phyloP scores from a whole-genome alignment of 2,113 vertebrate species.

The Micronycteris hirsuta region DNA sequence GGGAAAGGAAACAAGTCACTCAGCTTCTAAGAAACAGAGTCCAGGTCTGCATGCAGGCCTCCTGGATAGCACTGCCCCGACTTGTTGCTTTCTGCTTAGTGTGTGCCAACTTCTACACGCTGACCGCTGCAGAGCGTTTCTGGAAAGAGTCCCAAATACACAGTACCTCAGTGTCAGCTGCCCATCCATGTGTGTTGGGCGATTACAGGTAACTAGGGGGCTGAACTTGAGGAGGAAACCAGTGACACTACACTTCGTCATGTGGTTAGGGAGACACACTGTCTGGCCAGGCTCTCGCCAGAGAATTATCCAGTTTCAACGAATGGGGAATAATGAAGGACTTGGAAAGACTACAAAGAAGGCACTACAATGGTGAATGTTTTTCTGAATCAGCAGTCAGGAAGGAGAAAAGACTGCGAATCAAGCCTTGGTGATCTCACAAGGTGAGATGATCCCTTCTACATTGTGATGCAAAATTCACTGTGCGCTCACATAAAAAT shows the following conservation, averaged over 20 bases:
- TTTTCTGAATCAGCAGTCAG: background rate
- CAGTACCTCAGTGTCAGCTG: background rate
- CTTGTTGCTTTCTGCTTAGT: too few relatives aligned
- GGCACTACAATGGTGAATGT: background rate
- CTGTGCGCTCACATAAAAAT: rapidly evolving
- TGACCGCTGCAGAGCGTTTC: background rate
- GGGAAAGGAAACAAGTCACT: background rate
- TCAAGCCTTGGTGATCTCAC: background rate
- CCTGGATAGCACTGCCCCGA: background rate
- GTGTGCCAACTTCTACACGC: background rate
- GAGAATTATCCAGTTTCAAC: background rate
- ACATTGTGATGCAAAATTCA: background rate
- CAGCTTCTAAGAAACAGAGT: background rate
- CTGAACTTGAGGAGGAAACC: background rate
- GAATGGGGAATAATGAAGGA: background rate
- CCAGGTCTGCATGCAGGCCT: background rate
- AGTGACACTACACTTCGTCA: background rate
- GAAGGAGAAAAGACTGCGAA: background rate
- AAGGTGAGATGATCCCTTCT: background rate
- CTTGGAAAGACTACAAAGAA: background rate
- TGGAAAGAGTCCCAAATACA: slow-evolving; percentile 14
- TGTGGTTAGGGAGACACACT: background rate
- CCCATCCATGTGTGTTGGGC: background rate
- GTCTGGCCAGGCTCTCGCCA: background rate
- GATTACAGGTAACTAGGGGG: background rate